phyloP scores from a whole-genome alignment of 1,140 invertebrate genomes.

The Listronotus oregonensis region DNA sequence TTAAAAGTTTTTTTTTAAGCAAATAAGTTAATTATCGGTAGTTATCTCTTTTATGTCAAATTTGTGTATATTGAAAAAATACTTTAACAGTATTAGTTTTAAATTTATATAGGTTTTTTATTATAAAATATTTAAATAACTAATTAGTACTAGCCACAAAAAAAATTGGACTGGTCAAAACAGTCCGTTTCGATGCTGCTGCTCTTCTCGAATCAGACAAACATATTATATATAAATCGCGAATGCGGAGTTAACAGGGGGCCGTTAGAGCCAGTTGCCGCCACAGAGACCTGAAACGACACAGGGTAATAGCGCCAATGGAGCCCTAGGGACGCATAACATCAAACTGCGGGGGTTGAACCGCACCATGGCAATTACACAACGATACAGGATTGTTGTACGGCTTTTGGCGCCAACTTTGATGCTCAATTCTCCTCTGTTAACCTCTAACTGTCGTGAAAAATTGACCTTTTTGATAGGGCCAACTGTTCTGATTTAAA shows the following conservation, averaged over 20 bases:
- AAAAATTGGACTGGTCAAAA: no score
- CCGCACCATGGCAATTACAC: constrained; percentile 49
- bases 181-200: no score
- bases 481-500: constrained; percentile 36
- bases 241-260: constrained; percentile 31
- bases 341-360: constrained; percentile 47
- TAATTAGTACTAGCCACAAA: no score
- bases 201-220: constrained; percentile 10
- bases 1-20: no score
- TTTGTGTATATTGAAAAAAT: no score
- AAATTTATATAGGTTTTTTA: no score
- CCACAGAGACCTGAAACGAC: constrained; percentile 38
- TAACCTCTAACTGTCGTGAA: constrained; percentile 31
- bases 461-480: constrained; percentile 26
- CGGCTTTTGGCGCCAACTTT: constrained; percentile 11
- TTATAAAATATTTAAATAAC: no score
- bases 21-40: no score
- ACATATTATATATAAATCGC: constrained; percentile 37
- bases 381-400: constrained; percentile 41
- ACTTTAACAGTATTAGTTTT: no score
- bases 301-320: constrained; percentile 52
- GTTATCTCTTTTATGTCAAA: no score
- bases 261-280: constrained; percentile 25
- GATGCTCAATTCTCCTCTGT: constrained; percentile 10
- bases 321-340: constrained; percentile 51